Conservation (phyloP, 2,888 invertebrate species). For the Lysandra bellargus region DNA sequence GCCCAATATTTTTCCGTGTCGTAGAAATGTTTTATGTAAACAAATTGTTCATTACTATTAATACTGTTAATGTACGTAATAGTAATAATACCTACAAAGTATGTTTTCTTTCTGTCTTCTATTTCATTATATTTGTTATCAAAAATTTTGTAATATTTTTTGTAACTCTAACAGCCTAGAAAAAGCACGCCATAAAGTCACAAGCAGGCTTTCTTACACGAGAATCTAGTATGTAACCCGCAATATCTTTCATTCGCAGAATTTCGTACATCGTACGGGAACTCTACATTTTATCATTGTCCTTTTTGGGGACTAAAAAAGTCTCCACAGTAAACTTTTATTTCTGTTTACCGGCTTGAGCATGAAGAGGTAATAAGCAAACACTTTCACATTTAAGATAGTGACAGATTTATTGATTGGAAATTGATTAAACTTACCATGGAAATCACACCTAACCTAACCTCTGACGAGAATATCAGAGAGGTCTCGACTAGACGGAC, state of each 20-base stretch:
- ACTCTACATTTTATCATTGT: neutral
- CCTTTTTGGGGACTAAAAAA: neutral
- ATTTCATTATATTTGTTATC: neutral
- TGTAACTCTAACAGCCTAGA: neutral
- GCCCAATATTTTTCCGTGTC: constrained; percentile 15
- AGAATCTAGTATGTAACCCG: neutral
- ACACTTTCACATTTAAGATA: neutral
- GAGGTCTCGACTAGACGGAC: neutral
- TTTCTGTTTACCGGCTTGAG: too few relatives aligned
- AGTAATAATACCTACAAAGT: neutral
- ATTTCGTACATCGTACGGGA: neutral
- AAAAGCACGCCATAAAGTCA: neutral
- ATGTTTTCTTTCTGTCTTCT: neutral
- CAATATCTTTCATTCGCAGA: neutral
- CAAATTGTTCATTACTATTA: constrained; percentile 7
- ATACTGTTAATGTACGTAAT: neutral
- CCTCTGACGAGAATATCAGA: constrained; percentile 5
- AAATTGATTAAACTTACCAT: neutral
- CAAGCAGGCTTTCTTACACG: too few relatives aligned
- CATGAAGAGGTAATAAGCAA: neutral
- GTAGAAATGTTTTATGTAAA: constrained; percentile 23
- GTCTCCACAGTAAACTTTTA: too few relatives aligned
- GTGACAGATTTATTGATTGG: neutral
- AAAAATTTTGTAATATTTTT: neutral
- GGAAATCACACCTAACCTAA: neutral